These are phyloP conservation scores for Origma solitaria DNA, from an alignment of 2,113 vertebrate species.

Conservation along the genomic window DNA sequence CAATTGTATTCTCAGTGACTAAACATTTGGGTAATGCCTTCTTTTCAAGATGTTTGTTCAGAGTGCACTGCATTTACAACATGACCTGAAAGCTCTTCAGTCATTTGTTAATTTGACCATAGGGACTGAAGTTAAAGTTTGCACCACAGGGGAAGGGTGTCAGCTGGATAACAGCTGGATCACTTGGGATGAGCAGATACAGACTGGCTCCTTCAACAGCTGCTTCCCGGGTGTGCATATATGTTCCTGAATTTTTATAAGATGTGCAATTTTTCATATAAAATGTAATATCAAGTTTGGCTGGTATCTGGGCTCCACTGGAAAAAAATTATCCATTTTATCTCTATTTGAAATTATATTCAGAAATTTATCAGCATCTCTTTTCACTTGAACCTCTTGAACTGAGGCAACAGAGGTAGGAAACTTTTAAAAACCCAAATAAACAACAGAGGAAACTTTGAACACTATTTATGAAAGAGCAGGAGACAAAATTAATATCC, in stretches of 20 bases:
- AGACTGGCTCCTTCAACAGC: not conserved
- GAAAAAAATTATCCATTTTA: not conserved
- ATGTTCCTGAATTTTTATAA: not conserved
- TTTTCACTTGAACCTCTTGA: not conserved
- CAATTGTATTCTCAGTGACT: not conserved
- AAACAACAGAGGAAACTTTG: not conserved
- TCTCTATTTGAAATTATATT: not conserved
- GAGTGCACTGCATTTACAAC: not conserved
- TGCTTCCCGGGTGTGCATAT: not conserved
- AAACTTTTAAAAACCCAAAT: not conserved
- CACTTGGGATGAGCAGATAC: fast-evolving
- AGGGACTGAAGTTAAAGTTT: not conserved
- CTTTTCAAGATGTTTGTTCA: not conserved
- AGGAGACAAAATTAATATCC: not conserved
- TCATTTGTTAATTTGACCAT: not conserved
- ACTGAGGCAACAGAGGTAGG: not conserved
- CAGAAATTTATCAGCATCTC: not conserved
- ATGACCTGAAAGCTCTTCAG: not conserved
- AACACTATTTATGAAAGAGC: not conserved
- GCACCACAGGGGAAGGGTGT: fast-evolving
- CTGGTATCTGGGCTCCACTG: not conserved
- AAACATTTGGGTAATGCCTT: not conserved
- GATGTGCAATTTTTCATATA: not conserved
- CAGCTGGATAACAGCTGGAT: not conserved
- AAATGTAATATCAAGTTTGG: not conserved